A percentile compares a stretch with the other conserved stretches of the same genome.
Evolutionary conservation across 2,113 vertebrate species (phyloP).

Genomic region (Sciurus niger): DNA sequence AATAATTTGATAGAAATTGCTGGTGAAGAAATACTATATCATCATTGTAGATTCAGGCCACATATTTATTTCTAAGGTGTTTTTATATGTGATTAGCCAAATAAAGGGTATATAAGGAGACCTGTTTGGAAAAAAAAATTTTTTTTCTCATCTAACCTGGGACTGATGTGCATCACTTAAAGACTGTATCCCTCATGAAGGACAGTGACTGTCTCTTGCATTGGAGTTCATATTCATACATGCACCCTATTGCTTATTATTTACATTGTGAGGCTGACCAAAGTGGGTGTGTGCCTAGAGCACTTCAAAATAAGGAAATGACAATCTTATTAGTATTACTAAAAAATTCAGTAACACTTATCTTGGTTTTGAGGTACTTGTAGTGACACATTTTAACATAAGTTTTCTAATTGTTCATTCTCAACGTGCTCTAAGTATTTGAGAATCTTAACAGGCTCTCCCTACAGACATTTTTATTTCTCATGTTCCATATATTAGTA

Average conservation of each 20-base stretch:
- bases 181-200: background rate
- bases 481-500: background rate
- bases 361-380: background rate
- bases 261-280: background rate
- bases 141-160: slow-evolving; percentile 2
- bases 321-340: background rate
- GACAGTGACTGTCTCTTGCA: background rate
- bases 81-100: background rate
- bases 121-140: background rate
- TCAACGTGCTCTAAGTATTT: background rate
- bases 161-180: background rate
- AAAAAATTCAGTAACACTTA: slow-evolving; percentile 33
- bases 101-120: background rate
- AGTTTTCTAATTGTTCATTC: background rate
- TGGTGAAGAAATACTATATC: background rate
- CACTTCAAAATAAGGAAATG: slow-evolving; percentile 1
- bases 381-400: background rate
- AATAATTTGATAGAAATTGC: background rate
- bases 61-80: background rate
- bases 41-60: background rate
- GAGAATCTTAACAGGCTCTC: background rate
- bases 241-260: background rate
- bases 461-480: background rate
- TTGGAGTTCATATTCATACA: background rate
- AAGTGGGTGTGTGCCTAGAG: background rate